Evolutionary conservation across 2,797 vertebrate genomes (phyloP), one percentile per base, ranked within the genome.

Genomic region (Tapera naevia): DNA sequence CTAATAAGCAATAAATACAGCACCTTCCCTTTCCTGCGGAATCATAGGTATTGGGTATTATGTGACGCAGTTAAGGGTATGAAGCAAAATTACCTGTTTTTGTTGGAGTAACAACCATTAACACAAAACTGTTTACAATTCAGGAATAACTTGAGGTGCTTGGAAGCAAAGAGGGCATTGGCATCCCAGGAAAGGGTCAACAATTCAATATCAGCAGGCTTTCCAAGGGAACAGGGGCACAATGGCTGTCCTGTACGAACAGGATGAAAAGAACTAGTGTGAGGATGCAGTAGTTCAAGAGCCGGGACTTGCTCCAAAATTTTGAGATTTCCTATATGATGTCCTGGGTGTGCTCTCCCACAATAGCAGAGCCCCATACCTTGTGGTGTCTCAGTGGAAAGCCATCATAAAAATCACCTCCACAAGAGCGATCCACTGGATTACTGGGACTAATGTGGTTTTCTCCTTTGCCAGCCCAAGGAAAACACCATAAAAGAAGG

Each of bases 1-100:
- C 32, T 66, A 14, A 62, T 24, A 27, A 78, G 10, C 21, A 73
- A 30, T 32, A 53, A 54, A 9, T 16, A 32, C 6, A 45, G n/a
- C 23, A 62, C 28, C 17, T 79, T 54, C 22, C 43, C 16, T 54
- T 74, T 27, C 17, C 35, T 88, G 25, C 41, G 67, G 39, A 86
- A 56, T 86, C 11, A 17, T 25, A 10, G 11, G 7, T 18, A 61
- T 75, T 79, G 28, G 58, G 41, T 23, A 7, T 60, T 75, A 24
- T 0, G 0, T 8, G 46, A 39, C 15, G 24, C 7, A 33, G 41
- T 11, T 91, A 79, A 65, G 33, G n/a, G 13, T 50, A 12, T 58
- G 50, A 71, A 50, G 56, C 11, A 56, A 35, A 93, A 61, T 74
- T 41, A 11, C 3, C n/a, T 60, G 37, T 11, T 30, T 69, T 86